A percentile compares a stretch with the other conserved stretches of the same genome.
Conservation (phyloP, 2,113 vertebrate genomes). For the Pardalotus punctatus region DNA sequence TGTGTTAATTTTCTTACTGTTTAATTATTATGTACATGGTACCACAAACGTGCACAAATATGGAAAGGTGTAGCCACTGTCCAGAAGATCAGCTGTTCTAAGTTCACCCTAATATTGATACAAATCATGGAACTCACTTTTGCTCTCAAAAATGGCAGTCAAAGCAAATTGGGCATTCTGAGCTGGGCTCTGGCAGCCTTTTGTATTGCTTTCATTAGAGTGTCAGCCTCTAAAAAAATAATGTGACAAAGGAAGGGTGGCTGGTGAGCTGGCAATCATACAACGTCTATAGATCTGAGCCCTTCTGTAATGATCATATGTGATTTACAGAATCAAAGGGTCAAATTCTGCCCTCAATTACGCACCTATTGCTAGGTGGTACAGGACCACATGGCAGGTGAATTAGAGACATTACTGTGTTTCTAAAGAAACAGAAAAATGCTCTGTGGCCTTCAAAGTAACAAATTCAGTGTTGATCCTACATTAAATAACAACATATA, state of each 20-base stretch:
- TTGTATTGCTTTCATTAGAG: constrained; percentile 68
- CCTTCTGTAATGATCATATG: constrained; percentile 46
- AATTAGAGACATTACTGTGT: constrained; percentile 53
- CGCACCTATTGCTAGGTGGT: constrained; percentile 41
- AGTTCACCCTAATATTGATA: constrained; percentile 5
- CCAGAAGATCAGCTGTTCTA: neutral
- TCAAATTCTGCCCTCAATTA: constrained; percentile 64
- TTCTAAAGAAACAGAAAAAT: constrained; percentile 38
- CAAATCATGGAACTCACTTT: constrained; percentile 41
- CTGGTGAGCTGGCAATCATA: constrained; percentile 61
- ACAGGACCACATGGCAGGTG: constrained; percentile 10
- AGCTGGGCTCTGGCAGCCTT: constrained; percentile 62
- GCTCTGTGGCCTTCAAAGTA: neutral
- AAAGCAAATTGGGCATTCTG: constrained; percentile 68
- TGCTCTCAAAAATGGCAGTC: constrained; percentile 58
- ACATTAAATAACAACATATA: constrained; percentile 11
- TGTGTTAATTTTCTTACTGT: neutral
- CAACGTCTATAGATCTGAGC: constrained; percentile 49
- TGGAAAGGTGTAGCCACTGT: neutral
- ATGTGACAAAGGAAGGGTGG: constrained; percentile 61
- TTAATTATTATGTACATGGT: neutral
- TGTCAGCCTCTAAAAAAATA: constrained; percentile 61
- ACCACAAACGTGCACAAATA: neutral
- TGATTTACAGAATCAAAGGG: constrained; percentile 66
- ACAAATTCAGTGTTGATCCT: neutral